Percentiles rank a stretch among this genome's conserved stretches.
phyloP scores from a whole-genome alignment of 2,888 invertebrate species.

The Ormyrus pomaceus region DNA sequence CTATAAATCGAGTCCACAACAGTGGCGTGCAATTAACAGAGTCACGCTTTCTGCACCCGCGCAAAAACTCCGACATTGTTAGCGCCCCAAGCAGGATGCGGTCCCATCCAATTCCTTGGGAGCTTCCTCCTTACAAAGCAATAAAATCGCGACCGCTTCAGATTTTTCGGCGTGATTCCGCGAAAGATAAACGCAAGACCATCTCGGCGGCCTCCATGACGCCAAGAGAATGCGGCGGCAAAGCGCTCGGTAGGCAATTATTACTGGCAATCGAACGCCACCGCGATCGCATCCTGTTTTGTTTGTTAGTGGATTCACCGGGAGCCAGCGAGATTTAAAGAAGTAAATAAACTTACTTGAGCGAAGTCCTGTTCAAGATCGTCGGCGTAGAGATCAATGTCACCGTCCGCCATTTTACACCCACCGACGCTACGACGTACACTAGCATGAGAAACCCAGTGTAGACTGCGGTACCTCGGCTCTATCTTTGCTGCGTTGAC shows the following conservation, averaged over 20 bases:
- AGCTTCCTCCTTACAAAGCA: too few relatives aligned
- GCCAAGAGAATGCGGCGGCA: conserved; percentile 18
- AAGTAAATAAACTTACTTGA: conserved; percentile 78
- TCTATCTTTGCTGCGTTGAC: neutral
- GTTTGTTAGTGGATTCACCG: neutral
- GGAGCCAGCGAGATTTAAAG: too few relatives aligned
- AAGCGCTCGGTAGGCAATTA: conserved; percentile 27
- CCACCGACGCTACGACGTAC: conserved; percentile 50
- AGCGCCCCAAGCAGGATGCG: too few relatives aligned
- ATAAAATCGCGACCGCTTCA: too few relatives aligned
- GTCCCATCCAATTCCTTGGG: too few relatives aligned
- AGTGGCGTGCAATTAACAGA: too few relatives aligned
- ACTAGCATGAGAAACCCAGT: conserved; percentile 2
- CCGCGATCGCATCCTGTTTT: conserved; percentile 11
- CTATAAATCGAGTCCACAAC: too few relatives aligned
- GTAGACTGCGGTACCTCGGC: neutral
- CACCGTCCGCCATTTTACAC: conserved; percentile 93
- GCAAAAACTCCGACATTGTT: too few relatives aligned
- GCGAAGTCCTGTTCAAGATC: conserved; percentile 97
- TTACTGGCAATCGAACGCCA: neutral
- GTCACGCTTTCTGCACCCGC: too few relatives aligned
- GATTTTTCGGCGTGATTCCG: too few relatives aligned
- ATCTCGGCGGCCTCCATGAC: conserved; percentile 39
- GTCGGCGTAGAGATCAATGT: conserved; percentile 97
- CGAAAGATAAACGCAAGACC: too few relatives aligned